Evolutionary conservation across 2,797 vertebrate genomes (phyloP), one percentile per base, ranked within the genome.

Genomic region (Enteromius treurensis): DNA sequence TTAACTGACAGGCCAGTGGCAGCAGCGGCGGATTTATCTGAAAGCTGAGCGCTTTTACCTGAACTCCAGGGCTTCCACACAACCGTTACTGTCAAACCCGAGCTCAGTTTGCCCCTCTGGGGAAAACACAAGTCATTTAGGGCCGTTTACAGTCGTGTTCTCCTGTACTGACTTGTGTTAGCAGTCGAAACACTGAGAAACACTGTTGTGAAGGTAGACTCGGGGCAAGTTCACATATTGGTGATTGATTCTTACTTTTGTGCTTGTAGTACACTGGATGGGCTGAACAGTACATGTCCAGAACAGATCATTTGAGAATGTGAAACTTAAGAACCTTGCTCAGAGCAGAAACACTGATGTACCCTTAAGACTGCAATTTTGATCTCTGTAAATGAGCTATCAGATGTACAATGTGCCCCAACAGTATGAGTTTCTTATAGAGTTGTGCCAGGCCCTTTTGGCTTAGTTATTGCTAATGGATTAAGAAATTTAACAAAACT

Each of bases 101-200:
- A 87, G 75, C 80, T 55, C 71, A 40, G 47, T 47, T 68, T 49
- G 82, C 29, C 82, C 85, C 89, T 81, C 68, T 85, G 82, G 89
- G 83, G 78, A 82, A 82, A 83, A 77, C 79, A 82, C 51, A 34
- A 76, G 78, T 32, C 32, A 65, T 80, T 73, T 70, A 34, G 75
- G 40, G 77, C 75, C 21, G 5, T 81, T 77, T 83, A 74, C n/a
- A 81, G 49, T 42, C 15, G 26, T 80, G 84, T 58, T 77, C 64
- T 85, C 87, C 17, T 90, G 90, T 87, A 84, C 69, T 69, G 85
- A 88, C 90, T 86, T 89, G 90, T 86, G 81, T 77, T 21, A 58
- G 45, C 45, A 84, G 29, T 67, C 58, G 67, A 86, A 76, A 85
- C 64, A 83, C 62, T 47, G 40, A 40, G 67, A 58, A 17, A 64